These are phyloP conservation scores for Coracopsis vasa DNA, from an alignment of 2,113 vertebrate species.

Conservation along the genomic window DNA sequence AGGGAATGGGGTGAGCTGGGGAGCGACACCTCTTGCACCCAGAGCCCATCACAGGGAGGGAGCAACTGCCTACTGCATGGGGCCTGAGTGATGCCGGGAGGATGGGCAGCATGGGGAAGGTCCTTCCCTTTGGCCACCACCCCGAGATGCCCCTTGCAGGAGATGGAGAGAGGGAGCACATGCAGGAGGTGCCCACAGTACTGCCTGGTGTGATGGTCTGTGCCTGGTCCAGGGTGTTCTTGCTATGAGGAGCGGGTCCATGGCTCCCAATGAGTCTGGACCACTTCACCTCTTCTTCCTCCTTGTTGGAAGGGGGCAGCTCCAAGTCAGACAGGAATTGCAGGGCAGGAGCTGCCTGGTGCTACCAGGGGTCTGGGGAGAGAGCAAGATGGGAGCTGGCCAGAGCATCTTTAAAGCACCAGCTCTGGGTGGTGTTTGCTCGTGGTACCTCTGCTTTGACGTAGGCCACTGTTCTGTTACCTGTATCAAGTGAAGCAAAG, in stretches of 20 bases:
- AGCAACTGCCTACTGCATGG: neutral
- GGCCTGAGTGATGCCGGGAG: fast-evolving
- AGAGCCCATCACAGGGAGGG: fast-evolving
- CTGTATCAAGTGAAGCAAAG: neutral
- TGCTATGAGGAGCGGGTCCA: neutral
- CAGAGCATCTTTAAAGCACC: neutral
- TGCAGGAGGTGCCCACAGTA: neutral
- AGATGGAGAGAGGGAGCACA: neutral
- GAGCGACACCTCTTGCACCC: neutral
- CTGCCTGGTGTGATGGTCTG: fast-evolving
- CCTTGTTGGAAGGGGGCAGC: neutral
- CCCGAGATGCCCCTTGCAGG: neutral
- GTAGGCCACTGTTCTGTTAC: fast-evolving
- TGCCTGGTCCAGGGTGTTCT: neutral
- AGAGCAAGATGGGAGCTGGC: neutral
- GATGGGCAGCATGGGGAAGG: neutral
- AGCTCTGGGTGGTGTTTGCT: neutral
- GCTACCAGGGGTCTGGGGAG: fast-evolving
- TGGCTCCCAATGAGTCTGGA: neutral
- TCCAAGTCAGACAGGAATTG: neutral
- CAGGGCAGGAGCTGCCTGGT: neutral
- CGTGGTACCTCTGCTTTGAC: fast-evolving
- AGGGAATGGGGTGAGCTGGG: neutral
- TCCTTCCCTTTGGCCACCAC: neutral
- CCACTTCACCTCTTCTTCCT: neutral